Evolutionary conservation across 2,113 vertebrate genomes (phyloP).

Genomic region (Oriolus oriolus): DNA sequence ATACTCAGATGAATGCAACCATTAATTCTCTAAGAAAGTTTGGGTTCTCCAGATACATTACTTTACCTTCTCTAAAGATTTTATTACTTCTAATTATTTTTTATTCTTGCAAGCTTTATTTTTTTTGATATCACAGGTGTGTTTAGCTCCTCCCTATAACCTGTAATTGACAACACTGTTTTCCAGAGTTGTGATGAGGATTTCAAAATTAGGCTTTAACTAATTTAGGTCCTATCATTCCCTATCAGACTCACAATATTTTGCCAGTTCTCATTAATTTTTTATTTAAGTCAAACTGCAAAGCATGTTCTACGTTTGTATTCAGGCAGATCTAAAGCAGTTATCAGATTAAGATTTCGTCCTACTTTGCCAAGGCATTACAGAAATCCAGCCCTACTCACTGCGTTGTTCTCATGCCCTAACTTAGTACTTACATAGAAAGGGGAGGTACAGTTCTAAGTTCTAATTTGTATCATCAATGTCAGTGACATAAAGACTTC

Average conservation of each 20-base stretch:
- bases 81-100: background rate
- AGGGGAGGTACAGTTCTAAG: background rate
- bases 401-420: background rate
- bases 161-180: background rate
- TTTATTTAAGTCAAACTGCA: background rate
- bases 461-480: background rate
- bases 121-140: background rate
- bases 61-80: background rate
- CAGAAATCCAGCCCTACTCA: background rate
- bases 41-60: background rate
- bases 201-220: background rate
- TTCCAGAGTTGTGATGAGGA: background rate
- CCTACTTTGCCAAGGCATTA: background rate
- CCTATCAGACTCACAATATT: background rate
- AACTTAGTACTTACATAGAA: background rate
- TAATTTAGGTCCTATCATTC: background rate
- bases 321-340: background rate
- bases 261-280: background rate
- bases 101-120: background rate
- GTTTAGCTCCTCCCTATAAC: background rate
- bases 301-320: background rate
- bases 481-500: conserved; percentile 2
- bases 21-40: background rate
- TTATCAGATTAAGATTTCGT: background rate
- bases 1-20: background rate